Conservation (phyloP, 2,113 vertebrate species). For the Mirounga angustirostris region DNA sequence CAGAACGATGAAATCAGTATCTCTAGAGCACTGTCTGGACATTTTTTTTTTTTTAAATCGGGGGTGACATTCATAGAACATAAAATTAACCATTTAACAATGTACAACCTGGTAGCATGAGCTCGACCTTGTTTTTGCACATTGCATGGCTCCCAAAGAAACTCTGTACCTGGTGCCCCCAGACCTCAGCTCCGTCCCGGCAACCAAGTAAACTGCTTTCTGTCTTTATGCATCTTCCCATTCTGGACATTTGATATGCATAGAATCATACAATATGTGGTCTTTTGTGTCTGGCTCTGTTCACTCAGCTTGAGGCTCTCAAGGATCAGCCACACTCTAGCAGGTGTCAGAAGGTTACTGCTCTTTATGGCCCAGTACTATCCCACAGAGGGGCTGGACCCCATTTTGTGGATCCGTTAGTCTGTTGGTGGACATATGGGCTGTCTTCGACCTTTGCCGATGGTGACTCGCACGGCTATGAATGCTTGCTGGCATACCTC, state of each 20-base stretch:
- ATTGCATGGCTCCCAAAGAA: neutral
- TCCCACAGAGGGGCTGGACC: too few species aligned
- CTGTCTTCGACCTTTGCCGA: too few species aligned
- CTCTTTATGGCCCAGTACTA: neutral
- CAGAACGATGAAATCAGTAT: neutral
- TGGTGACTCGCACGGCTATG: neutral
- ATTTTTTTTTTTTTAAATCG: neutral
- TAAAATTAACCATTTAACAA: neutral
- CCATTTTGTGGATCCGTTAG: neutral
- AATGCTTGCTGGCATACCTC: too few species aligned
- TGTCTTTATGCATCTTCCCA: neutral
- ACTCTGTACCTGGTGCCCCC: rapidly evolving
- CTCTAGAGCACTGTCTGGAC: neutral
- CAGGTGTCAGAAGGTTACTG: neutral
- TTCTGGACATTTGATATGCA: neutral
- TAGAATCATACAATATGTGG: neutral
- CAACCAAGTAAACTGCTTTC: neutral
- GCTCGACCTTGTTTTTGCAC: too few species aligned
- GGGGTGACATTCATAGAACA: neutral
- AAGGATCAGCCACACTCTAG: neutral
- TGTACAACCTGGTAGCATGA: neutral
- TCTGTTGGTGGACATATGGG: neutral
- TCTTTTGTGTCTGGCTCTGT: neutral
- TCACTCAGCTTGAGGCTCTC: neutral
- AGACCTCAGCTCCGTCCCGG: too few species aligned